Conservation (phyloP, 1,140 invertebrate genomes). For the Heliconius hermathena region DNA sequence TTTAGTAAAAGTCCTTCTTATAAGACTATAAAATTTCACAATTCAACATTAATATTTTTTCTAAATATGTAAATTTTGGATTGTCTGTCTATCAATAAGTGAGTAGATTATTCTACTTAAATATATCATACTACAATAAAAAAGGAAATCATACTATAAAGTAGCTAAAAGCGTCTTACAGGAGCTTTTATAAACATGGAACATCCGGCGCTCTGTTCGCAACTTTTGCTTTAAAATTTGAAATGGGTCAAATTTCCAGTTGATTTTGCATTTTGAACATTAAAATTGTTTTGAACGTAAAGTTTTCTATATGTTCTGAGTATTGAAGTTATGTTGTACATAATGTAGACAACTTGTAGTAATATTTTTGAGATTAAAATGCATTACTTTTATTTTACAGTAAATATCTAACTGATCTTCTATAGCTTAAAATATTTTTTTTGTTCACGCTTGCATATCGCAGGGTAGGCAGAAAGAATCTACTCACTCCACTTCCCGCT, state of each 20-base stretch:
- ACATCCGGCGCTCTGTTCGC: background rate
- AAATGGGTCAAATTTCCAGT: constrained; percentile 14
- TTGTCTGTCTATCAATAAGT: no score
- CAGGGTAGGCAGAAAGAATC: no score
- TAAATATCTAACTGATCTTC: no score
- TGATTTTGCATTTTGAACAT: background rate
- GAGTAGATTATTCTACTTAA: background rate
- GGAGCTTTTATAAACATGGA: background rate
- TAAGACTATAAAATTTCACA: no score
- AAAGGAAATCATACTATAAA: background rate
- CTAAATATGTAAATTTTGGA: no score
- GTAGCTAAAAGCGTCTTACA: constrained; percentile 8
- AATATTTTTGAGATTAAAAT: background rate
- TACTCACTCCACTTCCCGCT: no score
- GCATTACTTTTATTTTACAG: no score
- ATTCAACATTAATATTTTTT: no score
- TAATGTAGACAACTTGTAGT: background rate
- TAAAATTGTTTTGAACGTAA: constrained; percentile 4
- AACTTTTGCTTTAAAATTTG: constrained; percentile 14
- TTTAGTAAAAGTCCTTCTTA: no score
- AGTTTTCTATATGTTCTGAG: background rate
- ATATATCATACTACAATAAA: background rate
- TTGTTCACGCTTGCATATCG: no score
- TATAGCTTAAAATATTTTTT: no score
- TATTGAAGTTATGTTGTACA: background rate